These are phyloP conservation scores for Diceros bicornis DNA, from an alignment of 2,797 vertebrate genomes.

Conservation along the genomic window DNA sequence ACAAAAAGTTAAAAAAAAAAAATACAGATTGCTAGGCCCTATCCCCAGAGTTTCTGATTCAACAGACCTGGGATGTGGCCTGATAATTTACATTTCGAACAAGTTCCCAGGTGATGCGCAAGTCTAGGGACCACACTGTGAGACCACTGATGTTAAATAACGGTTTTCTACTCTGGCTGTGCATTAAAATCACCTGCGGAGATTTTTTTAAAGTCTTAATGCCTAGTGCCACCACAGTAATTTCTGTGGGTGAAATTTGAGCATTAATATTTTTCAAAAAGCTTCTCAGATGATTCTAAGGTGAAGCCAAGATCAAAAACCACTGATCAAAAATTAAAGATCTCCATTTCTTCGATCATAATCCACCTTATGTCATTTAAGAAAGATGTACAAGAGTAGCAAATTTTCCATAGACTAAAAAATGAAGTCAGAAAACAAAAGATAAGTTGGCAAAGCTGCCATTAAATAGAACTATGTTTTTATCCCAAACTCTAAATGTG, in stretches of 20 bases:
- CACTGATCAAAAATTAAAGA: conserved; percentile 3
- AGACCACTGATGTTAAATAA: not conserved
- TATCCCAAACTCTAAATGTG: conserved; percentile 37
- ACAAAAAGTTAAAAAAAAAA: not conserved
- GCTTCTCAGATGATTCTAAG: not conserved
- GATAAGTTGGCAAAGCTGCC: not conserved
- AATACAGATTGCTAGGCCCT: not conserved
- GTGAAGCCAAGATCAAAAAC: not conserved
- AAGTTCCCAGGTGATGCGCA: not conserved
- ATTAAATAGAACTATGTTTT: conserved; percentile 44
- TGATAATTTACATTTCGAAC: conserved; percentile 34
- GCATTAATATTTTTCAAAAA: not conserved
- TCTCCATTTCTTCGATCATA: not conserved
- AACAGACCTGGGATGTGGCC: not conserved
- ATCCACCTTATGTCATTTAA: not conserved
- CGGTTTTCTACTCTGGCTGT: not conserved
- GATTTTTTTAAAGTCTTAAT: not conserved
- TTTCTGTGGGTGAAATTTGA: conserved; percentile 33
- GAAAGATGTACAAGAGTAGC: not conserved
- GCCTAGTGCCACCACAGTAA: not conserved
- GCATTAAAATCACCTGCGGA: not conserved
- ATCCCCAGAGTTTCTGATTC: not conserved
- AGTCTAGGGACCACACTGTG: not conserved
- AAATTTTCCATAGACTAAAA: conserved; percentile 31
- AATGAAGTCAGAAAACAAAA: conserved; percentile 19